Evolutionary conservation across 2,888 invertebrate genomes (phyloP).

Genomic region (Junonia oenone): DNA sequence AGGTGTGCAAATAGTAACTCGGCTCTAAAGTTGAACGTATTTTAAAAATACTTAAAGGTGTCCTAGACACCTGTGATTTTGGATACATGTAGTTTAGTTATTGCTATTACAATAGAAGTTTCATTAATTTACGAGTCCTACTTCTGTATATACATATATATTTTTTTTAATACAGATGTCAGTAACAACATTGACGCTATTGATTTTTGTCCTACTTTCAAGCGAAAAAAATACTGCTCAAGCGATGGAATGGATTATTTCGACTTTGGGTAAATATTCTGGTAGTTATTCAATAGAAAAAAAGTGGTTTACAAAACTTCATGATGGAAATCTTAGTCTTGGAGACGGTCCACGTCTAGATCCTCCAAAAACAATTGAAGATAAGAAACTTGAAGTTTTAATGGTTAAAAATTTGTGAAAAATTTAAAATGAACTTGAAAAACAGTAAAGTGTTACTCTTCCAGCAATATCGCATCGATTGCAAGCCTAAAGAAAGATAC

Average conservation of each 20-base stretch:
- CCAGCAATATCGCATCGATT: conserved; percentile 6
- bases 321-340: conserved; percentile 6
- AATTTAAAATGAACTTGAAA: conserved; percentile 6
- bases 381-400: conserved; percentile 9
- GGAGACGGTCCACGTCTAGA: not conserved
- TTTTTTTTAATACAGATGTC: not conserved
- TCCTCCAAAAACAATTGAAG: conserved; percentile 8
- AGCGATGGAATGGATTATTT: not conserved
- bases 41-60: no score
- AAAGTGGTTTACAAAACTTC: conserved; percentile 1
- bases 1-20: no score
- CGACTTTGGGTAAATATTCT: conserved; percentile 1
- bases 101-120: no score
- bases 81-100: no score
- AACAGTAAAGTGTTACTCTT: conserved; percentile 1
- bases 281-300: not conserved
- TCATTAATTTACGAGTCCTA: no score
- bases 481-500: conserved; percentile 6
- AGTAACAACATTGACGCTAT: not conserved
- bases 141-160: no score
- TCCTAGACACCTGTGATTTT: no score
- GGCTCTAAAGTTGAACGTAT: no score
- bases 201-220: not conserved
- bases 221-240: not conserved
- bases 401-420: conserved; percentile 1